Evolutionary conservation across 2,797 vertebrate genomes (phyloP).

Genomic region (Sebastes diaconus): DNA sequence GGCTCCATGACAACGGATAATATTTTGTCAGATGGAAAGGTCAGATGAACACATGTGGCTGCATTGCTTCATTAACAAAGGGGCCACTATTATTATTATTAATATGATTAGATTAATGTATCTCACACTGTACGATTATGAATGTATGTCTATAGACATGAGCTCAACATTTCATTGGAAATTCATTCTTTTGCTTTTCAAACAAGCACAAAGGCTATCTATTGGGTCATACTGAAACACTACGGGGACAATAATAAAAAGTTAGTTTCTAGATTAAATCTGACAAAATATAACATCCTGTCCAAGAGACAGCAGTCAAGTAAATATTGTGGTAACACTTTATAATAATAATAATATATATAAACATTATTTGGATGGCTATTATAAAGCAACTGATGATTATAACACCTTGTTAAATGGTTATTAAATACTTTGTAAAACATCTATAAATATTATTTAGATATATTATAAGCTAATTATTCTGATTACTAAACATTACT

Average conservation of each 20-base stretch:
- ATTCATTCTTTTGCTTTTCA: neutral
- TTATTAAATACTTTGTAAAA: too few relatives aligned
- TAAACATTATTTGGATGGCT: too few relatives aligned
- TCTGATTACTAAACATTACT: too few relatives aligned
- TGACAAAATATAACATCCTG: neutral
- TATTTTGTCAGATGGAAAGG: conserved; percentile 73
- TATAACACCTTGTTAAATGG: too few relatives aligned
- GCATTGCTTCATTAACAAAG: conserved; percentile 45
- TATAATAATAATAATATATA: too few relatives aligned
- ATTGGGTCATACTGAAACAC: neutral
- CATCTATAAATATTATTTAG: too few relatives aligned
- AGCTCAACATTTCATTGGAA: neutral
- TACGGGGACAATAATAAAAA: neutral
- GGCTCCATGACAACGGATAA: conserved; percentile 64
- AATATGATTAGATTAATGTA: conserved; percentile 11
- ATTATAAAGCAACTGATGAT: too few relatives aligned
- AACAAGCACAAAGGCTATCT: neutral
- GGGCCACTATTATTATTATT: conserved; percentile 25
- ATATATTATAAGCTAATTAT: too few relatives aligned
- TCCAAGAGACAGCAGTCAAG: neutral
- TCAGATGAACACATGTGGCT: conserved; percentile 64
- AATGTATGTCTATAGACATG: neutral
- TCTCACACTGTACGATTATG: conserved; percentile 19
- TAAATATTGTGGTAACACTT: neutral
- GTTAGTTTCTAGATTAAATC: neutral